These are phyloP conservation scores for Corythornis cristatus DNA, from an alignment of 2,113 vertebrate genomes.

Conservation along the genomic window DNA sequence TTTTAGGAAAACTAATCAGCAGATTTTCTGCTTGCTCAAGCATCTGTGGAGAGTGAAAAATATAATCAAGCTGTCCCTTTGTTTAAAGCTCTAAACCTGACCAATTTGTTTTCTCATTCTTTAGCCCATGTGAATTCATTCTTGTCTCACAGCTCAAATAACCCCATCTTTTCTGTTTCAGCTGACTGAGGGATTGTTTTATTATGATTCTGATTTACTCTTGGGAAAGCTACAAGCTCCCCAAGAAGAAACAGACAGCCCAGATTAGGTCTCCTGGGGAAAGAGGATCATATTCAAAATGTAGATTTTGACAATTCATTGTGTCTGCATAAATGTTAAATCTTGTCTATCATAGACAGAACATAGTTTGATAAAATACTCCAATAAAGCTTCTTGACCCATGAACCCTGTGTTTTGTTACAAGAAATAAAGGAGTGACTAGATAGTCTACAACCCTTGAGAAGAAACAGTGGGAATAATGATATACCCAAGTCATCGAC, in stretches of 20 bases:
- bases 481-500: neutral
- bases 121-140: neutral
- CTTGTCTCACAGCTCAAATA: neutral
- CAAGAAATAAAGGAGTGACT: neutral
- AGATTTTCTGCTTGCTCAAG: slow-evolving; percentile 51
- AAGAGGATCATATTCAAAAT: neutral
- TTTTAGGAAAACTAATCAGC: slow-evolving; percentile 35
- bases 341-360: neutral
- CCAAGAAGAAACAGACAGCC: neutral
- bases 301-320: neutral
- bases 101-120: slow-evolving; percentile 3
- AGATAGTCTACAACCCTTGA: neutral
- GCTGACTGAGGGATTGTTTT: neutral
- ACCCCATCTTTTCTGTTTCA: neutral
- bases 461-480: neutral
- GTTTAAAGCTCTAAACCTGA: slow-evolving; percentile 16
- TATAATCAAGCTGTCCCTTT: slow-evolving; percentile 14
- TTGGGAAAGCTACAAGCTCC: neutral
- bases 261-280: neutral
- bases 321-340: neutral
- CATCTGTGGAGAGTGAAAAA: slow-evolving; percentile 25
- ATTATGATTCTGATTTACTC: slow-evolving; percentile 3
- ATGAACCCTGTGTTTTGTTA: neutral
- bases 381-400: neutral
- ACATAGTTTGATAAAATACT: neutral